Conservation (phyloP, 2,888 invertebrate genomes). For the Trimorus sp. region DNA sequence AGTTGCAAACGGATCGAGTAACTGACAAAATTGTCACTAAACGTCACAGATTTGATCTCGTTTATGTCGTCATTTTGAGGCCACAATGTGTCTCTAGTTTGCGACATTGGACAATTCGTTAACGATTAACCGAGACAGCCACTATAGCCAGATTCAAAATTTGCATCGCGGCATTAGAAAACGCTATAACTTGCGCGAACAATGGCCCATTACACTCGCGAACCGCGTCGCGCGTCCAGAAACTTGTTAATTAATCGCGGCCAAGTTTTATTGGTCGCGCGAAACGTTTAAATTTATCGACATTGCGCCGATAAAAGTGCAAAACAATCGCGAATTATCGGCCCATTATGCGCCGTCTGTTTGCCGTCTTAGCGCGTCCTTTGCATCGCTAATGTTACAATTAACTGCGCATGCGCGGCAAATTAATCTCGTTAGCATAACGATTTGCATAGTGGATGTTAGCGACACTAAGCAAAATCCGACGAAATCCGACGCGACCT, state of each 20-base stretch:
- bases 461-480: no score
- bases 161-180: constrained; percentile 27
- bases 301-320: constrained; percentile 27
- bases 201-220: constrained; percentile 34
- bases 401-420: constrained; percentile 31
- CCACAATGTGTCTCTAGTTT: no score
- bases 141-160: constrained; percentile 3
- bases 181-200: constrained; percentile 40
- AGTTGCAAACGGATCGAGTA: no score
- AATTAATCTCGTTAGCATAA: constrained; percentile 39
- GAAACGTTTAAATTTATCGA: constrained; percentile 48
- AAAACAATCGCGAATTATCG: constrained; percentile 38
- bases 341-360: constrained; percentile 20
- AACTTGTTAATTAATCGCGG: constrained; percentile 53
- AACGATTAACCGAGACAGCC: no score
- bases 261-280: constrained; percentile 35
- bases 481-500: constrained; percentile 3
- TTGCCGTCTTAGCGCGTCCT: constrained; percentile 18
- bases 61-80: no score
- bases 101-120: no score
- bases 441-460: constrained; percentile 20
- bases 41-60: no score
- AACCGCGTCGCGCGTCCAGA: constrained; percentile 12
- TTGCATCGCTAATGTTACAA: constrained; percentile 39
- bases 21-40: no score